These are phyloP conservation scores for Ptychochromis oligacanthus DNA, from an alignment of 2,113 vertebrate species.

Conservation along the genomic window DNA sequence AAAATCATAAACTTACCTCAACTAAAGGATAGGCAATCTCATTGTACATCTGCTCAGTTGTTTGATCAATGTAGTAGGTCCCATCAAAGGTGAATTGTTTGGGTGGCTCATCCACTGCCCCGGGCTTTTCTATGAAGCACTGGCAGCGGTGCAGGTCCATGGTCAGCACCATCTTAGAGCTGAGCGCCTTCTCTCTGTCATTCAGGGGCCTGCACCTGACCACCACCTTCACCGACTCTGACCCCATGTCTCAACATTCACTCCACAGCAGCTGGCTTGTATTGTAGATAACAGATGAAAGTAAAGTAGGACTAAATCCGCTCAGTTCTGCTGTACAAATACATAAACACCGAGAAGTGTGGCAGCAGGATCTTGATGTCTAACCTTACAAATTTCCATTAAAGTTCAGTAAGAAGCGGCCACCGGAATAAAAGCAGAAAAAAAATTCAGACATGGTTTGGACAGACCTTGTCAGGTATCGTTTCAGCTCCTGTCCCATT, in stretches of 20 bases:
- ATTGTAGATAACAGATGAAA: neutral
- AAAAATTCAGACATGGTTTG: neutral
- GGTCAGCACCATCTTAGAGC: conserved; percentile 77
- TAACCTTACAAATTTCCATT: neutral
- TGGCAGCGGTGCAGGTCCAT: conserved; percentile 79
- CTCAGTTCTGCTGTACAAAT: neutral
- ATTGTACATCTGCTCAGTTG: conserved; percentile 90
- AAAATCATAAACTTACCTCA: conserved; percentile 80
- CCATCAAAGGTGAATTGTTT: conserved; percentile 92
- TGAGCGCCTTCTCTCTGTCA: conserved; percentile 79
- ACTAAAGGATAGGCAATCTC: conserved; percentile 87
- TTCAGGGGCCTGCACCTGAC: conserved; percentile 86
- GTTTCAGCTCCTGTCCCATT: neutral
- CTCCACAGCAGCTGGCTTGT: neutral
- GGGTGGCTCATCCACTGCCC: conserved; percentile 76
- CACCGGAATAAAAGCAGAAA: neutral
- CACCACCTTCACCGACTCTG: conserved; percentile 86
- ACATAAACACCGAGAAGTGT: too few relatives aligned
- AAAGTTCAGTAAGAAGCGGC: neutral
- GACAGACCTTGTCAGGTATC: neutral
- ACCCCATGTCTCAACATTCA: conserved; percentile 74
- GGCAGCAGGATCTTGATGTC: neutral
- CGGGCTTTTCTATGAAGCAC: conserved; percentile 85
- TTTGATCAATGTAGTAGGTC: conserved; percentile 82
- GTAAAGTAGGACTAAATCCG: neutral